Evolutionary conservation across 1,140 invertebrate genomes (phyloP), one percentile per base, ranked within the genome.

Genomic region (Plodia interpunctella): DNA sequence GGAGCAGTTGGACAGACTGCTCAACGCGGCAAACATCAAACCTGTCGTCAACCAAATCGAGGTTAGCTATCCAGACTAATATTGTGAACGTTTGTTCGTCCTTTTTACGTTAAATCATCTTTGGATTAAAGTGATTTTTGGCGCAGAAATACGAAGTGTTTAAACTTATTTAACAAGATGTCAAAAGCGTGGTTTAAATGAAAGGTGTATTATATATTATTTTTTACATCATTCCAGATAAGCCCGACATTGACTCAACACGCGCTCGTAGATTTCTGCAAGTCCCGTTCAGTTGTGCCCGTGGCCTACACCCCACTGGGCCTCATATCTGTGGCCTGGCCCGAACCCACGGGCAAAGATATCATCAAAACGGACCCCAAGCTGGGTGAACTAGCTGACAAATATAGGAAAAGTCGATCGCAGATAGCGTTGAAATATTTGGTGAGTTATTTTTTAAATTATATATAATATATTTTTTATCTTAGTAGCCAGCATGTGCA

Each of bases 31-130:
- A 11, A 92, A 84, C 18, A 91, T 97, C 21, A 94, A 94, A 80
- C 97, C 97, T 15, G 93, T 93, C 44, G 92, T 91, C 2, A 94
- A 96, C 76, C 96, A 98, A 91, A 92, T 96, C 57, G 96, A 98
- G 78, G 89, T 90, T 59, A 70, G 44, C 2, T 25, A 25, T 25
- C 21, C 2, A 3, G 21, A 3, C 6, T 25, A 25, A 25, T 25
- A 25, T n/a, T n/a, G n/a, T n/a, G n/a, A n/a, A n/a, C n/a, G n/a
- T n/a, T n/a, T n/a, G n/a, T n/a, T n/a, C n/a, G n/a, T n/a, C n/a
- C n/a, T n/a, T n/a, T n/a, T n/a, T n/a, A n/a, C n/a, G n/a, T n/a
- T n/a, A n/a, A n/a, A n/a, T n/a, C n/a, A n/a, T n/a, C n/a, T n/a
- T n/a, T n/a, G n/a, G n/a, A n/a, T n/a, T n/a, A n/a, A n/a, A n/a